Conservation (phyloP, 2,113 vertebrate species). For the Uropsilus gracilis region DNA sequence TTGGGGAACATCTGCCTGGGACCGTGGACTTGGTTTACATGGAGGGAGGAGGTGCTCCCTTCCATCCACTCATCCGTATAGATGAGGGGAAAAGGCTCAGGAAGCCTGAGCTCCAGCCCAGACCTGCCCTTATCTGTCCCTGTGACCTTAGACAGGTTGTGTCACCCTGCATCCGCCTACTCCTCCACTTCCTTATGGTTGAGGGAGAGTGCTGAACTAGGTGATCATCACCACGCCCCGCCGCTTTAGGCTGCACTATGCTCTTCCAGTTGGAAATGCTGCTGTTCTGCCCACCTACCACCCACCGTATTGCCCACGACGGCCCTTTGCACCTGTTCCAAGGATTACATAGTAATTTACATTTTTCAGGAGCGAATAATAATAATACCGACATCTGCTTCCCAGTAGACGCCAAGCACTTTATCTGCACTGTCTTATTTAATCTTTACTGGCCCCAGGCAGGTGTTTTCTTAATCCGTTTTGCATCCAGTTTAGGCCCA, state of each 20-base stretch:
- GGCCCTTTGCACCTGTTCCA: not conserved
- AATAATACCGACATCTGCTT: not conserved
- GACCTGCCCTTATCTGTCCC: not conserved
- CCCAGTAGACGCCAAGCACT: not conserved
- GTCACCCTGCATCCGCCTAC: not conserved
- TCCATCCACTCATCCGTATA: not conserved
- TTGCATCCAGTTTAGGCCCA: not conserved
- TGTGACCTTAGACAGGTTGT: not conserved
- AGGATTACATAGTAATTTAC: not conserved
- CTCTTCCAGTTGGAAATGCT: not conserved
- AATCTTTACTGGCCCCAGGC: not conserved
- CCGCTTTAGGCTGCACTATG: not conserved
- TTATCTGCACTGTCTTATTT: not conserved
- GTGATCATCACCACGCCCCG: accelerated
- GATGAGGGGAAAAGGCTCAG: not conserved
- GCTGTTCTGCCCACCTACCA: not conserved
- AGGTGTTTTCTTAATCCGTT: not conserved
- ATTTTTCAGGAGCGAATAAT: not conserved
- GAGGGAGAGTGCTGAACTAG: not conserved
- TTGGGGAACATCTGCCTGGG: constrained; percentile 24
- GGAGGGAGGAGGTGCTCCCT: not conserved
- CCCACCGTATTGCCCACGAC: not conserved
- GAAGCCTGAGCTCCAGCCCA: constrained; percentile 1
- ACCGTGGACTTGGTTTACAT: not conserved
- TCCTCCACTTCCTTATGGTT: not conserved